These are phyloP conservation scores for Metacarcinus magister DNA, from an alignment of 2,888 invertebrate species.

Conservation along the genomic window DNA sequence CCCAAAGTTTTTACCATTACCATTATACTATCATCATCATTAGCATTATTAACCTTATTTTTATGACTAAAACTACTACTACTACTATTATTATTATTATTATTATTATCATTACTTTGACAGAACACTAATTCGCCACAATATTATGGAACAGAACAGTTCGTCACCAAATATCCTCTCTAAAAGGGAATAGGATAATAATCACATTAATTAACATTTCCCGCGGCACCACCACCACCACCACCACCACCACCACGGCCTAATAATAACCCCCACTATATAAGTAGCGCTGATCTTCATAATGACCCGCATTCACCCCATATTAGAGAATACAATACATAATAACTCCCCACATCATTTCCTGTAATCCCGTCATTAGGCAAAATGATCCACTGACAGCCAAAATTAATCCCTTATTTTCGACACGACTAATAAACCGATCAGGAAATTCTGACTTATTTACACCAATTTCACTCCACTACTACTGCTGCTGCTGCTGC, in stretches of 20 bases:
- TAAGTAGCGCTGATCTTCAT: conserved; percentile 15
- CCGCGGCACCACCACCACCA: conserved; percentile 12
- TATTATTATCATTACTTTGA: not conserved
- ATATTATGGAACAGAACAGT: not conserved
- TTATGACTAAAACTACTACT: too few relatives aligned
- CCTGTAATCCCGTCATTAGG: not conserved
- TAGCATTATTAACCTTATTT: too few relatives aligned
- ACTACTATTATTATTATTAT: not conserved
- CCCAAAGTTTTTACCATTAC: too few relatives aligned
- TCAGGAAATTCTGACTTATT: conserved; percentile 28
- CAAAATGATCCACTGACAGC: conserved; percentile 32
- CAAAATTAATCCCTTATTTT: conserved; percentile 29
- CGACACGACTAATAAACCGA: conserved; percentile 36
- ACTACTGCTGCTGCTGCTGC: not conserved
- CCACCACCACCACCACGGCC: conserved; percentile 43
- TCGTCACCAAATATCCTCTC: not conserved
- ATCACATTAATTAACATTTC: not conserved
- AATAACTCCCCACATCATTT: conserved; percentile 36
- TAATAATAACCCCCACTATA: not conserved
- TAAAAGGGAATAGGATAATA: conserved; percentile 17
- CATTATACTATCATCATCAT: not conserved
- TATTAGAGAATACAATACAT: conserved; percentile 28
- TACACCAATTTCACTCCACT: not conserved
- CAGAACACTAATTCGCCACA: not conserved
- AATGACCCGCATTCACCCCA: conserved; percentile 38